Evolutionary conservation across 1,140 invertebrate species (phyloP), one percentile per base, ranked within the genome.

Genomic region (Helicoverpa zea): DNA sequence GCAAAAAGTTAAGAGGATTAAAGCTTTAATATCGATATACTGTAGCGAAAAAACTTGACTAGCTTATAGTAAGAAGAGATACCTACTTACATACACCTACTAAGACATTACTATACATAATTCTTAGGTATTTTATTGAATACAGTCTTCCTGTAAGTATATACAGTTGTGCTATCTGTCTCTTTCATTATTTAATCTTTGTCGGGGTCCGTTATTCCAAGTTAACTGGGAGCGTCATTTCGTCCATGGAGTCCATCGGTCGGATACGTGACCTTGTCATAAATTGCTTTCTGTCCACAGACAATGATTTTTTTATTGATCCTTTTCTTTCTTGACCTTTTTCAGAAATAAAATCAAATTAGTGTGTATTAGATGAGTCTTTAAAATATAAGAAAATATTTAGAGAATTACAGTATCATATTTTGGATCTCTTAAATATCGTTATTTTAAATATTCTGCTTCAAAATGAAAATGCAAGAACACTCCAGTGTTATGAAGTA

Each of bases 211-310:
- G 81, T 82, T 84, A 89, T 83, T 81, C 56, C 56, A 16, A 83
- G 77, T 87, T 87, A 87, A 84, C 81, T 18, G 66, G 73, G 83
- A 84, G 64, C 81, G 83, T 84, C 85, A 79, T 89, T 90, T 81
- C 66, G 88, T 58, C 80, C 78, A 78, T 82, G 84, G 83, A 84
- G 83, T 79, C 88, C 89, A 90, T 91, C 90, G 86, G 86, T 85
- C 66, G 77, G 68, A 72, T 86, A 90, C 91, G 90, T 92, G 91
- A 92, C 88, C 86, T 87, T 82, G 64, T 54, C 30, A 29, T n/a
- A 43, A 30, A 49, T 72, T 43, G 7, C 18, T n/a, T 80, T 66
- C 47, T 63, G 9, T 49, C 49, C 35, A 16, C 23, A 68, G 51
- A 58, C 52, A 30, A 78, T 78, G 29, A 66, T 54, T 58, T 68